phyloP scores from a whole-genome alignment of 2,888 invertebrate species.

The Scaptomyza caliginosa region DNA sequence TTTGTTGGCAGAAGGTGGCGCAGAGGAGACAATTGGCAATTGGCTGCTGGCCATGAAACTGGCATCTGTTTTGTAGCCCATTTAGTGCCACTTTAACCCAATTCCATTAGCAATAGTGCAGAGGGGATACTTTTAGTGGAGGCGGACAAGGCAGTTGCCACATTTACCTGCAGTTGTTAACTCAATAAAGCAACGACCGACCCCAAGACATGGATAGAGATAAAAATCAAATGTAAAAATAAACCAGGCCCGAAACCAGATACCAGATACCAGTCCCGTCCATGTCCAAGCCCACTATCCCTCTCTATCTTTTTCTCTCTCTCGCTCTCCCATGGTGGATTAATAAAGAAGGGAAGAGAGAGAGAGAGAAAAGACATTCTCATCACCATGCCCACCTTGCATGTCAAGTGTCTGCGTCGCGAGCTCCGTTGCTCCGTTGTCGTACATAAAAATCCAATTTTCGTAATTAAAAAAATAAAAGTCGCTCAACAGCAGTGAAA shows the following conservation, averaged over 20 bases:
- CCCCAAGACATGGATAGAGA: conserved; percentile 48
- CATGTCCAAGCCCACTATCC: conserved; percentile 24
- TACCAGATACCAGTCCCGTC: conserved; percentile 20
- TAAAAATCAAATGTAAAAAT: conserved; percentile 56
- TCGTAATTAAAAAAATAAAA: conserved; percentile 77
- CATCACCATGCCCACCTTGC: conserved; percentile 61
- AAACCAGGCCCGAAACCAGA: conserved; percentile 21
- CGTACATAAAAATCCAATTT: conserved; percentile 79
- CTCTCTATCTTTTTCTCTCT: conserved; percentile 14
- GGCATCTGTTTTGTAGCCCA: conserved; percentile 60
- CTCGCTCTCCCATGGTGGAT: conserved; percentile 28
- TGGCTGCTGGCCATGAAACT: conserved; percentile 22
- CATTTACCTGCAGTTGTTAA: conserved; percentile 62
- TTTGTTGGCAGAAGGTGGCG: conserved; percentile 10
- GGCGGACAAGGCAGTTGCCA: conserved; percentile 22
- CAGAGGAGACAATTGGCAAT: background rate
- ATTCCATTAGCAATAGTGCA: conserved; percentile 61
- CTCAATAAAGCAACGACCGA: conserved; percentile 67
- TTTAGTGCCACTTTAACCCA: conserved; percentile 77
- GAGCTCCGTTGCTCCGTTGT: conserved; percentile 26
- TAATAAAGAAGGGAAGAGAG: background rate
- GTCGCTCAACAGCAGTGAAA: conserved; percentile 15
- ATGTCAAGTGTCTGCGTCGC: conserved; percentile 73
- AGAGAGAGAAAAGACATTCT: conserved; percentile 14
- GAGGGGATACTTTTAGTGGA: background rate